Evolutionary conservation across 2,113 vertebrate species (phyloP).

Genomic region (Campylomormyrus numenius): DNA sequence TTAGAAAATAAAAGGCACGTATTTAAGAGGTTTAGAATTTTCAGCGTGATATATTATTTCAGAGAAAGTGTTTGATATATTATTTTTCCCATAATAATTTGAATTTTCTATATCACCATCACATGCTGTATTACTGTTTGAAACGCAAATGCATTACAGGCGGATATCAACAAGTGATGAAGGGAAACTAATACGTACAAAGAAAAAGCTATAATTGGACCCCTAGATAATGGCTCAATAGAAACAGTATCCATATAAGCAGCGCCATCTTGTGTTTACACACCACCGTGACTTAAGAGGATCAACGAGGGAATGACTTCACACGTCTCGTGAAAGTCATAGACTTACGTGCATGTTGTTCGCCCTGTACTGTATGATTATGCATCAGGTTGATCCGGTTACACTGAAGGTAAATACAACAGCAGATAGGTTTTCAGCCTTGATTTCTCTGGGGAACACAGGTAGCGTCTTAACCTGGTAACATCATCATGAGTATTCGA

Average conservation of each 20-base stretch:
- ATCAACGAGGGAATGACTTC: not conserved
- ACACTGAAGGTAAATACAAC: not conserved
- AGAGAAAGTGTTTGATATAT: not conserved
- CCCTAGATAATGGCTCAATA: not conserved
- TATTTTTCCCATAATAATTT: not conserved
- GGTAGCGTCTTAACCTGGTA: not conserved
- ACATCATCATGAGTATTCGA: not conserved
- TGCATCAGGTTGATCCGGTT: not conserved
- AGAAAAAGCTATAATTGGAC: not conserved
- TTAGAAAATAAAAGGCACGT: not conserved
- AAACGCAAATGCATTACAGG: not conserved
- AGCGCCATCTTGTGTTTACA: slow-evolving; percentile 45
- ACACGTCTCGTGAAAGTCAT: not conserved
- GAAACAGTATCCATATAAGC: not conserved
- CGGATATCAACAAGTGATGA: not conserved
- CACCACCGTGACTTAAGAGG: not conserved
- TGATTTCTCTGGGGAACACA: not conserved
- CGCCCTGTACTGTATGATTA: not conserved
- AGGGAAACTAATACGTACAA: not conserved
- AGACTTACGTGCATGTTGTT: not conserved
- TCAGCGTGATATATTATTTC: not conserved
- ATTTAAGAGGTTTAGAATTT: not conserved
- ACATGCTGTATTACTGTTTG: not conserved
- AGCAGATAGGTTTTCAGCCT: not conserved
- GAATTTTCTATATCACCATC: not conserved